These are phyloP conservation scores for Calliopsis andreniformis DNA, from an alignment of 1,140 invertebrate species.

Conservation along the genomic window DNA sequence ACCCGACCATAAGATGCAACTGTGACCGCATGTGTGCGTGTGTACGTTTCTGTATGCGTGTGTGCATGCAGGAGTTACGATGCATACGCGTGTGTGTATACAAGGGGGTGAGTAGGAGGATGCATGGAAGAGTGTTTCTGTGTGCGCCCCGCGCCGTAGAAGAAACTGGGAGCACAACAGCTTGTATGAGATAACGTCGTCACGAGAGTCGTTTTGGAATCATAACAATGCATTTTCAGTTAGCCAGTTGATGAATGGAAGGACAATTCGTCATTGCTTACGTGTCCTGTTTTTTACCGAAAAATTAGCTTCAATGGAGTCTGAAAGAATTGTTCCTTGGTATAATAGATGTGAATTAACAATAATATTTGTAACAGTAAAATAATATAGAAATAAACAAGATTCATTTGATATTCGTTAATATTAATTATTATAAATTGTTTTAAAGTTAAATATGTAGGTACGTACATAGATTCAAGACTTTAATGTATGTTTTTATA, in stretches of 20 bases:
- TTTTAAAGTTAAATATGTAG: no score
- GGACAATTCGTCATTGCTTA: neutral
- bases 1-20: slow-evolving; percentile 58
- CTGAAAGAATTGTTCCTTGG: no score
- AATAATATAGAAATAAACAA: no score
- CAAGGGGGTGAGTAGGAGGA: slow-evolving; percentile 25
- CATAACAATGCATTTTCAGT: slow-evolving; percentile 27
- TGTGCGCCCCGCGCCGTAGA: slow-evolving; percentile 7
- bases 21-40: slow-evolving; percentile 4
- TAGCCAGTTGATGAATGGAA: neutral
- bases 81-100: slow-evolving; percentile 6
- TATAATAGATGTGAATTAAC: no score
- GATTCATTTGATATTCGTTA: no score
- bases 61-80: slow-evolving; percentile 28
- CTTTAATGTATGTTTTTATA: no score
- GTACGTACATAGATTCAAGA: no score
- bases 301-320: no score
- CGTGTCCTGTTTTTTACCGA: neutral
- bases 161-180: slow-evolving; percentile 13
- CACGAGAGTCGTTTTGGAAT: slow-evolving; percentile 9
- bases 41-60: no score
- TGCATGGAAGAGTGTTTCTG: neutral
- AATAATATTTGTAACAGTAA: no score
- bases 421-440: no score
- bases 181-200: slow-evolving; percentile 2